phyloP scores from a whole-genome alignment of 2,888 invertebrate genomes.

The Drosophila mercatorum region DNA sequence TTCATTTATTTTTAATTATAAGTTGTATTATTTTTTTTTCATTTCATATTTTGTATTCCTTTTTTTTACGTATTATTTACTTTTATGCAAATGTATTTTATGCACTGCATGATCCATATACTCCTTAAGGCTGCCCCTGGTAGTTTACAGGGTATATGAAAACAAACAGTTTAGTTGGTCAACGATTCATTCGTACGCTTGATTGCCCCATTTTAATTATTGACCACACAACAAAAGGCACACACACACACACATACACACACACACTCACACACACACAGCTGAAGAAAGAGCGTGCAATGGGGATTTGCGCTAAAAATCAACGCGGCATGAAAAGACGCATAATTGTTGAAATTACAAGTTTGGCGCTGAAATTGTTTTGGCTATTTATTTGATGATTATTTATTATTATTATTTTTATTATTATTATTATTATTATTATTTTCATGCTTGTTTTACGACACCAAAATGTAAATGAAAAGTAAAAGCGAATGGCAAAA shows the following conservation, averaged over 20 bases:
- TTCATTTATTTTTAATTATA: too few relatives aligned
- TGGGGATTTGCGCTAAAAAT: conserved; percentile 36
- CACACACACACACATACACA: neutral
- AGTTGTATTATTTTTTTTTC: too few relatives aligned
- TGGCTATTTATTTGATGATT: conserved; percentile 39
- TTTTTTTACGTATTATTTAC: too few relatives aligned
- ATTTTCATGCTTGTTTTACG: conserved; percentile 37
- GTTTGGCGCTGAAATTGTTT: conserved; percentile 47
- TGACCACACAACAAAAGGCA: conserved; percentile 26
- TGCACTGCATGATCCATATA: neutral
- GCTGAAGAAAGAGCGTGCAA: conserved; percentile 8
- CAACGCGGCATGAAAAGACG: conserved; percentile 57
- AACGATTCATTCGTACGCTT: conserved; percentile 43
- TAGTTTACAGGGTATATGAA: conserved; percentile 19
- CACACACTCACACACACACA: neutral
- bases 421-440: conserved; percentile 4
- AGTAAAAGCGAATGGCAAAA: conserved; percentile 53
- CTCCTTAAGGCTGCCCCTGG: neutral
- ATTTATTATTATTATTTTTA: conserved; percentile 26
- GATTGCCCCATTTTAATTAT: conserved; percentile 66
- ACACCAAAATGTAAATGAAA: conserved; percentile 52
- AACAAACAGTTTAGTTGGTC: conserved; percentile 60
- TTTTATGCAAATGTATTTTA: too few relatives aligned
- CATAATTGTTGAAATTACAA: conserved; percentile 69
- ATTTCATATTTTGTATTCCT: too few relatives aligned